phyloP scores from a whole-genome alignment of 2,888 invertebrate species.

The Stegana nigrithorax region DNA sequence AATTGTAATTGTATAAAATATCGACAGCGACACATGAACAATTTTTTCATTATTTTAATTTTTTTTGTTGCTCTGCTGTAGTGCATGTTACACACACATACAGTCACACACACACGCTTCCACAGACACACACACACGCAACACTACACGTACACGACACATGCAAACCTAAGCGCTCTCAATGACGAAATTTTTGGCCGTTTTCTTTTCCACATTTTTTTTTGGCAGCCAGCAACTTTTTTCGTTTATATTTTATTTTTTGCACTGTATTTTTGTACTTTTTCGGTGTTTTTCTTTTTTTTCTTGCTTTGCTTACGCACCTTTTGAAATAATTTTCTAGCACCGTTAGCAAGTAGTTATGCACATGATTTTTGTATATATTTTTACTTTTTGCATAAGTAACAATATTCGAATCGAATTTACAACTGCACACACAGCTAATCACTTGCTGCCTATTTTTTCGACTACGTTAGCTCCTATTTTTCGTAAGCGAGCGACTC shows the following conservation, averaged over 20 bases:
- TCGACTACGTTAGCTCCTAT: conserved; percentile 7
- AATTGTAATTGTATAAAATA: conserved; percentile 1
- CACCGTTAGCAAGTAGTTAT: neutral
- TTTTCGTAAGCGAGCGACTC: neutral
- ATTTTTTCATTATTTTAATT: conserved; percentile 1
- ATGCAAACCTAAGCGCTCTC: conserved; percentile 31
- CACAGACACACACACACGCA: conserved; percentile 36
- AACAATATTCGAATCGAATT: too few species aligned
- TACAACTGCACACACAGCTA: neutral
- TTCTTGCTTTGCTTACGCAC: too few species aligned
- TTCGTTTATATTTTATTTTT: conserved; percentile 26
- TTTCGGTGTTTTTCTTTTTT: conserved; percentile 7
- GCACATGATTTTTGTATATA: neutral
- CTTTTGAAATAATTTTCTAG: conserved; percentile 5
- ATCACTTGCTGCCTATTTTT: conserved; percentile 17
- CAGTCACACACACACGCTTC: conserved; percentile 22
- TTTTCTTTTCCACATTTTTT: conserved; percentile 23
- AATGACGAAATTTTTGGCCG: conserved; percentile 63
- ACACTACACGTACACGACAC: conserved; percentile 43
- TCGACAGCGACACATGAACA: conserved; percentile 2
- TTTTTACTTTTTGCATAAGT: neutral
- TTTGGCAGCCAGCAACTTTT: conserved; percentile 12
- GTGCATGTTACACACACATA: conserved; percentile 30
- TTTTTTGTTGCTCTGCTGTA: neutral
- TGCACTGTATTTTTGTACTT: conserved; percentile 29